A percentile compares a stretch with the other conserved stretches of the same genome.
phyloP scores from a whole-genome alignment of 2,888 invertebrate species.

The Dione juno region DNA sequence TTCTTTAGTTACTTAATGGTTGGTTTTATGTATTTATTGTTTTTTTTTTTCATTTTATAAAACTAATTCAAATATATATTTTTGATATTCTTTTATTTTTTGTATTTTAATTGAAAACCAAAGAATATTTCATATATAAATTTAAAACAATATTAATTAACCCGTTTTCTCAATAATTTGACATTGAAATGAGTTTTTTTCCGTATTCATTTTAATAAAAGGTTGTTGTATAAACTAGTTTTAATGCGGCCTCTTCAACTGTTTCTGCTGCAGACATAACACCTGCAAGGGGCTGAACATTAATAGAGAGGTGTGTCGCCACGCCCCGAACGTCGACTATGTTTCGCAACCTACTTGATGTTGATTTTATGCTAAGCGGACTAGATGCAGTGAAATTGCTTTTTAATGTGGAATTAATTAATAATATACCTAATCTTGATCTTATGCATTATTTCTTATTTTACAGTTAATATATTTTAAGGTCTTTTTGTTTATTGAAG shows the following conservation, averaged over 20 bases:
- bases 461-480: background rate
- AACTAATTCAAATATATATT: background rate
- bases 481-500: background rate
- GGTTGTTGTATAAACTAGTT: conserved; percentile 41
- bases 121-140: background rate
- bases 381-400: conserved; percentile 46
- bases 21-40: background rate
- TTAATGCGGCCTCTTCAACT: conserved; percentile 46
- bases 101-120: background rate
- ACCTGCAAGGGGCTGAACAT: conserved; percentile 57
- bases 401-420: conserved; percentile 45
- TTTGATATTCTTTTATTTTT: background rate
- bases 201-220: background rate
- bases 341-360: conserved; percentile 55
- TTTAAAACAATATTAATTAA: background rate
- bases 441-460: background rate
- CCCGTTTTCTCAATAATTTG: background rate
- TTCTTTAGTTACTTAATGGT: background rate
- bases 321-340: conserved; percentile 64
- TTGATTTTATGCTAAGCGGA: conserved; percentile 49
- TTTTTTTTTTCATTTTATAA: background rate
- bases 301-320: conserved; percentile 80
- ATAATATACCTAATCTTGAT: conserved; percentile 15
- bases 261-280: conserved; percentile 41
- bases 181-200: conserved; percentile 8